Conservation (phyloP, 2,797 vertebrate species). For the Melopsittacus undulatus region DNA sequence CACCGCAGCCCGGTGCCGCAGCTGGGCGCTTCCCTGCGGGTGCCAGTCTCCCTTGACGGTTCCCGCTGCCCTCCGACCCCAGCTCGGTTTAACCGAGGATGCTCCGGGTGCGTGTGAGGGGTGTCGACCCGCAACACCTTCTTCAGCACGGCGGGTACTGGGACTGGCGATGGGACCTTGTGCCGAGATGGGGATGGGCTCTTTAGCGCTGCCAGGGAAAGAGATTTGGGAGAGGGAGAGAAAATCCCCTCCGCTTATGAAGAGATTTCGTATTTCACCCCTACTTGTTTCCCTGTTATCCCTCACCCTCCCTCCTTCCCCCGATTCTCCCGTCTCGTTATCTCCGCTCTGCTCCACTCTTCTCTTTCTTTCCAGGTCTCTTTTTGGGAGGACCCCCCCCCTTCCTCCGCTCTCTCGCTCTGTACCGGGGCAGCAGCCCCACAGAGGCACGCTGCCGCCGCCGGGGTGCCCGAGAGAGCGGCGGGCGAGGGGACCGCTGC, state of each 20-base stretch:
- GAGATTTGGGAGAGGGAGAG: background rate
- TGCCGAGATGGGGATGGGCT: background rate
- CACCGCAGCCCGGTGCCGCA: background rate
- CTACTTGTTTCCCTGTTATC: background rate
- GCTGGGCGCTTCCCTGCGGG: background rate
- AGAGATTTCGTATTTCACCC: background rate
- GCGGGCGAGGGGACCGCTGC: background rate
- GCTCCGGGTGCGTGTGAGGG: background rate
- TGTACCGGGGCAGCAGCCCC: background rate
- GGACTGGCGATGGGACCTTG: background rate
- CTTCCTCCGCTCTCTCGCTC: background rate
- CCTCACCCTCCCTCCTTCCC: accelerated
- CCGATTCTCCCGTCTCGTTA: background rate
- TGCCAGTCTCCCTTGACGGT: background rate
- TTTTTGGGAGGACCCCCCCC: too few relatives aligned
- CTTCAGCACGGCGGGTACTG: background rate
- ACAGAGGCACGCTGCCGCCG: background rate
- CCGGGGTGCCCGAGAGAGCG: background rate
- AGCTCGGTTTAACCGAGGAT: background rate
- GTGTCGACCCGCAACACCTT: background rate
- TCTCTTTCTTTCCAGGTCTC: background rate
- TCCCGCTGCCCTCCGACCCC: background rate
- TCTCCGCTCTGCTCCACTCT: background rate
- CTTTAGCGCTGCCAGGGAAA: background rate
- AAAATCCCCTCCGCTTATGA: background rate